Percentiles rank a stretch among this genome's conserved stretches.
Conservation (phyloP, 2,888 invertebrate species). For the Caenorhabditis wallacei region DNA sequence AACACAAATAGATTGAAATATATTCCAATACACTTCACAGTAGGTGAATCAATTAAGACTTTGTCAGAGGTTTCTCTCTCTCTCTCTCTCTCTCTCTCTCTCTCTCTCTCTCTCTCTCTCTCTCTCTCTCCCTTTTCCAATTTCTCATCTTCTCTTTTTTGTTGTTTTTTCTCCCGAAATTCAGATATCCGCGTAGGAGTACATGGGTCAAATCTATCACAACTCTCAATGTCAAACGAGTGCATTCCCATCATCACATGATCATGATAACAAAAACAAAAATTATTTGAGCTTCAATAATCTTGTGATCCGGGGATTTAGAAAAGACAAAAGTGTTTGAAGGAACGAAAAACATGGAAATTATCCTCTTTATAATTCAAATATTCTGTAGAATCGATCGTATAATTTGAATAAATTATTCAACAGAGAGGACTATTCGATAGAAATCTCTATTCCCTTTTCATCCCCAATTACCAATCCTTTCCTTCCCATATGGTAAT, state of each 20-base stretch:
- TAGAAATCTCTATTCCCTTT: neutral
- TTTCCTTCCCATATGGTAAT: constrained; percentile 8
- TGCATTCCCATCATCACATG: constrained; percentile 3
- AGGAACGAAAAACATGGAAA: neutral
- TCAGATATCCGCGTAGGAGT: constrained; percentile 6
- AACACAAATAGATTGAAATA: too few relatives aligned
- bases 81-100: too few relatives aligned
- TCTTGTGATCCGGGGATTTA: neutral
- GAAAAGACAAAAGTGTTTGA: neutral
- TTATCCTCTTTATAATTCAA: neutral
- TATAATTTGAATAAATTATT: neutral
- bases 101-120: too few relatives aligned
- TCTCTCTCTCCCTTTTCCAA: neutral
- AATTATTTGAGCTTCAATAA: neutral
- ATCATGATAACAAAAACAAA: neutral
- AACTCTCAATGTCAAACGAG: neutral
- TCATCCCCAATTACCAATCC: neutral
- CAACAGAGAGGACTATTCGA: neutral
- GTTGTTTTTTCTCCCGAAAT: neutral
- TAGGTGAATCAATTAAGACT: too few relatives aligned
- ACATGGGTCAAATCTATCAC: neutral
- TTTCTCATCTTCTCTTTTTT: neutral
- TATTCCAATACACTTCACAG: too few relatives aligned
- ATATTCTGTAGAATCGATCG: neutral
- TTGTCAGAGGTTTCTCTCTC: too few relatives aligned